Base-by-base conservation (phyloP, 1,140 invertebrate genomes). In the Chlorops oryzae region DNA sequence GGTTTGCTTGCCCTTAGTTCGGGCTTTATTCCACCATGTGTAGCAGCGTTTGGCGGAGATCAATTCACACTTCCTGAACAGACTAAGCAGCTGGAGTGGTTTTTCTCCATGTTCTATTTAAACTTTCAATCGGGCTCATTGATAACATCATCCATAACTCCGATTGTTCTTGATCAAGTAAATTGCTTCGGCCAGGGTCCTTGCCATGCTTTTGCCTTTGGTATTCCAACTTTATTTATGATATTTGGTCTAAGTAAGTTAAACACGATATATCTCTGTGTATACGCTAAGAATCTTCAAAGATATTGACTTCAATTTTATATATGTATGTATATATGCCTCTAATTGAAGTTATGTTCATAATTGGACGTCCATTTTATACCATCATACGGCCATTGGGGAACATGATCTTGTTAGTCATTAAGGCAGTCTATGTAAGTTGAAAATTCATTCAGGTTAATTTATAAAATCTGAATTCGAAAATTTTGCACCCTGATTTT, bases 21-120 rank as follows among this genome's bases (percentile, higher is more conserved):
- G 2, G 89, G 86, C 25, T 85, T 88, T 3, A 91, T 92, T 61
- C 92, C 92, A 65, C 87, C 89, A 12, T 91, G 88, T 69, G 87
- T 91, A 2, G 78, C 84, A 12, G 81, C 88, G 0, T 91, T 92
- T 68, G 89, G 89, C 35, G 89, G 85, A 15, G 89, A 92, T 67
- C 88, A 92, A 74, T 87, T 87, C 61, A 55, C 73, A 47, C 46
- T 81, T 5, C 81, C 81, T 5, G 72, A 77, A 58, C 81, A 78
- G 64, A 77, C 79, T 57, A 59, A 70, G 52, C 77, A 87, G 57
- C 70, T 88, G 5, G 71, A 76, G 0, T 76, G 76, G 34, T 92
- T 86, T 67, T 91, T 91, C 65, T 89, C 87, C 0, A 64, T 89
- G 5, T 91, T 90, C 65, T 90, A 90, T 71, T 85, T 90, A 56